Base-by-base conservation (phyloP, 2,888 invertebrate species). In the Sesia apiformis region DNA sequence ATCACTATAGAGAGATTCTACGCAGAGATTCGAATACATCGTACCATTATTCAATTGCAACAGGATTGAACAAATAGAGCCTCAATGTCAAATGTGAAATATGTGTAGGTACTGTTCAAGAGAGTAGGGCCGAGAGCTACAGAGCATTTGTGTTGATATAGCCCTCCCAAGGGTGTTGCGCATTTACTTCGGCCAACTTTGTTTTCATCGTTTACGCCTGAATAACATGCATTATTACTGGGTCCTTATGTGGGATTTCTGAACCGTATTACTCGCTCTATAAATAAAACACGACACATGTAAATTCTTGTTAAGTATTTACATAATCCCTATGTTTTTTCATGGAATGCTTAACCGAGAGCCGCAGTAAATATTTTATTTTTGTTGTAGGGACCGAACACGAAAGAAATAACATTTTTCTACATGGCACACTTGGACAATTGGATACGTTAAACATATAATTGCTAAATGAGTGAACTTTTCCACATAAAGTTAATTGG, bases 401-500 rank as follows among this genome's bases (percentile, higher is more conserved):
- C 42, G 7, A 42, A 42, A 42, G 23, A 23, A 23, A 23, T 23
- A 23, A 52, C 52, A 49, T 52, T 49, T 52, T 52, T 54, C n/a
- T 43, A 7, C 8, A 51, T 42, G 50, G 49, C 39, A 3, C 50
- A 50, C 23, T n/a, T n/a, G 41, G 38, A 40, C 39, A 55, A 38
- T 49, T 38, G 52, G 51, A 39, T 39, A 43, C 43, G 52, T 56
- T 57, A 50, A 57, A 52, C 52, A 41, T 42, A 46, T 52, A 52
- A 55, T 55, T 53, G 55, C 49, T 38, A 55, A 55, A 58, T 54
- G 42, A 58, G 51, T 58, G 53, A 55, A 58, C 52, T 60, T 60
- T 59, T 56, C 51, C 55, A 60, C 56, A 60, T 62, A 67, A 63
- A 64, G 57, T 62, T 63, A 65, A 65, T 64, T 60, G 57, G 42